Evolutionary conservation across 2,797 vertebrate genomes (phyloP).

Genomic region (Cuniculus paca): DNA sequence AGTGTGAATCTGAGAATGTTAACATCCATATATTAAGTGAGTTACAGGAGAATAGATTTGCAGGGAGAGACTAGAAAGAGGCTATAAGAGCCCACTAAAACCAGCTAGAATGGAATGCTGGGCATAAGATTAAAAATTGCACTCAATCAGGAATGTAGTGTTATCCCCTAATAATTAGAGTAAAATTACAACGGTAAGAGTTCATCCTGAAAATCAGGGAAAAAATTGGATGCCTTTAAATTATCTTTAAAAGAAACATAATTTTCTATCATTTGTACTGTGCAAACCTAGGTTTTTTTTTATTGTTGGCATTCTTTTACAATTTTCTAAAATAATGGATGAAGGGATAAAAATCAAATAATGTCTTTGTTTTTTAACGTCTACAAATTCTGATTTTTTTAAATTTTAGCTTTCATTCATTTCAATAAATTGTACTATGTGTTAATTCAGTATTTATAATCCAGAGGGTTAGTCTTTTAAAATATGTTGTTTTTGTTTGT

Average conservation of each 20-base stretch:
- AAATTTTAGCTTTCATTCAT: not conserved
- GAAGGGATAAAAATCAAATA: not conserved
- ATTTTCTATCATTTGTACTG: not conserved
- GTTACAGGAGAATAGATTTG: not conserved
- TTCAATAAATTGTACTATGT: not conserved
- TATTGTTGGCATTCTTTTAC: not conserved
- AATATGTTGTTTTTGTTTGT: no score
- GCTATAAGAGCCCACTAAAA: not conserved
- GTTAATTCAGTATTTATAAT: not conserved
- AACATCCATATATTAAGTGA: not conserved
- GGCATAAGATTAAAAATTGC: not conserved
- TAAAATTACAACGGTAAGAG: not conserved
- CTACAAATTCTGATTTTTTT: not conserved
- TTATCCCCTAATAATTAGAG: not conserved
- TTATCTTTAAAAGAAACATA: not conserved
- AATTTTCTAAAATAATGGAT: not conserved
- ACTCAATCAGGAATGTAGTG: not conserved
- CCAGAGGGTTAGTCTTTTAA: not conserved
- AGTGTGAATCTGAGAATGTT: constrained; percentile 3
- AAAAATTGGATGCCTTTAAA: not conserved
- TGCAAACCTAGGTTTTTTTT: not conserved
- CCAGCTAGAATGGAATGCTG: not conserved
- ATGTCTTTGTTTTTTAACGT: not conserved
- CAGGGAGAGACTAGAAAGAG: not conserved
- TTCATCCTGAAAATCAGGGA: not conserved